Evolutionary conservation across 1,140 invertebrate genomes (phyloP), one percentile per base, ranked within the genome.

Genomic region (Diachasma alloeum): DNA sequence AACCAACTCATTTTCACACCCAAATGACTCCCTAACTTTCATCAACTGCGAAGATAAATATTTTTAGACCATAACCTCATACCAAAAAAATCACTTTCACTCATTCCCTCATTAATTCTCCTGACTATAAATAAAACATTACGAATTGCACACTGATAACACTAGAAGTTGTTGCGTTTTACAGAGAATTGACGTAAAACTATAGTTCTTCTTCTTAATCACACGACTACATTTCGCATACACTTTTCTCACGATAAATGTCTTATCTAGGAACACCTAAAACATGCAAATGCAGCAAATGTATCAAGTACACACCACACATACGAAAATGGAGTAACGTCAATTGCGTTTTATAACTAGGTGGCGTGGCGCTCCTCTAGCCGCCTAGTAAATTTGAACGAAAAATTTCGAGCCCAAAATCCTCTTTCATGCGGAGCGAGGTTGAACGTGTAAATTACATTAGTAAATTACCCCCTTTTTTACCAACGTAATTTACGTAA

Each of bases 1-100:
- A 94, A 87, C 93, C 93, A 94, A 83, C 93, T 93, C 93, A 94
- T 94, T 69, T 85, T 81, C 24, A 31, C 26, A 10, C 3, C 24
- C 15, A 37, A 22, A 36, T 36, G 24, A 59, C 17, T 59, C 53
- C 44, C n/a, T n/a, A 15, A 22, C 19, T 59, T 59, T 59, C 46
- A 48, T 48, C 22, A 59, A 59, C 53, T 59, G 22, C 17, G 22
- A 59, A 59, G 17, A 59, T 26, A 59, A 59, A 22, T 59, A 59
- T 59, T 59, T 59, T 59, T 59, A 26, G 53, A 59, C 6, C 53
- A 19, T 59, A 59, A 59, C 53, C 53, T 59, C 53, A 26, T 4
- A 22, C n/a, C 10, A 59, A 59, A 59, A 59, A 59, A 22, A 59
- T 2, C 53, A 59, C 53, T 59, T 26, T 59, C 53, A 59, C 53